Conservation (phyloP, 2,888 invertebrate species). For the Panorpa germanica region DNA sequence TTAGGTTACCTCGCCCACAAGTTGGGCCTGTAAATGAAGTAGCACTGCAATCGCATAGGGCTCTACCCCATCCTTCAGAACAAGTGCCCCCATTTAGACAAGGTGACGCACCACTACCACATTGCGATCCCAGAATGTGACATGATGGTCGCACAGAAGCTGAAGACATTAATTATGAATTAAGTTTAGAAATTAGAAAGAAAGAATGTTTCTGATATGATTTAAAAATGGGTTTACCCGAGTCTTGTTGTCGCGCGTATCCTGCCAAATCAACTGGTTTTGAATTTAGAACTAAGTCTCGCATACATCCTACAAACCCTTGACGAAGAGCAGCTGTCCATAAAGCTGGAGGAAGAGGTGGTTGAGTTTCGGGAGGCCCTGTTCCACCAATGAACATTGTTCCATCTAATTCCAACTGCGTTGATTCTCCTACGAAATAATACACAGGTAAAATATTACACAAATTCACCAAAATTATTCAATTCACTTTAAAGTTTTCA, state of each 20-base stretch:
- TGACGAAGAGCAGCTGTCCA: conserved; percentile 81
- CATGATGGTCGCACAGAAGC: conserved; percentile 81
- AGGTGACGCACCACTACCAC: conserved; percentile 62
- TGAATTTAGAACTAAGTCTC: conserved; percentile 75
- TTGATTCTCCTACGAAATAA: conserved; percentile 49
- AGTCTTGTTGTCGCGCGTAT: conserved; percentile 77
- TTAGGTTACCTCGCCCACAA: conserved; percentile 66
- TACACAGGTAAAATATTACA: conserved; percentile 2
- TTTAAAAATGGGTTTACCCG: conserved; percentile 33
- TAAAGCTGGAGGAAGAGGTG: conserved; percentile 62
- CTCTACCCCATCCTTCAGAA: conserved; percentile 88
- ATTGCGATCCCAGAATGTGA: conserved; percentile 62
- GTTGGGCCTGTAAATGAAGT: conserved; percentile 81
- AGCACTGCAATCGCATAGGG: conserved; percentile 79
- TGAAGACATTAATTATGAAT: conserved; percentile 20
- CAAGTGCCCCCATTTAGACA: conserved; percentile 82
- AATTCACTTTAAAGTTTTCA: not conserved
- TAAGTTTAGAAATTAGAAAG: not conserved
- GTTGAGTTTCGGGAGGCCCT: conserved; percentile 58
- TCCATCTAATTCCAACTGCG: conserved; percentile 73
- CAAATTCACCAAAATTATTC: conserved; percentile 3
- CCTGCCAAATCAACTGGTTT: conserved; percentile 76
- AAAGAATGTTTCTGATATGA: not conserved
- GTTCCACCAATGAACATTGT: conserved; percentile 79
- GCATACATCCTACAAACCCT: conserved; percentile 87